Percentiles rank a stretch among this genome's conserved stretches.
Conservation (phyloP, 2,888 invertebrate species). For the Agrochola macilenta region DNA sequence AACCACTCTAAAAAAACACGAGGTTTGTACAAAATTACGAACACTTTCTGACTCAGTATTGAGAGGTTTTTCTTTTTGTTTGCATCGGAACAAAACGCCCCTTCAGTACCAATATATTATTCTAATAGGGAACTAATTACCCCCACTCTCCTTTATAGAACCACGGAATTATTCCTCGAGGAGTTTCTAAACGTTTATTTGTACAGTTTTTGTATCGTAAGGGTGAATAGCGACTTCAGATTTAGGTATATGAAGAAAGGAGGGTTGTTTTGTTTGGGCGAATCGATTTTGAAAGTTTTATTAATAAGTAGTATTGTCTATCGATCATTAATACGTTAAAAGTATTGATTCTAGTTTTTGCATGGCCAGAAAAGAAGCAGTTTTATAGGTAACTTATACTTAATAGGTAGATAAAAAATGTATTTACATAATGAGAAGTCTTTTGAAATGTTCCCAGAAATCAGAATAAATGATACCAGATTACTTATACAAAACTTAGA, state of each 20-base stretch:
- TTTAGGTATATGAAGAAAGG: conserved; percentile 36
- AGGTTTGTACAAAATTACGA: conserved; percentile 47
- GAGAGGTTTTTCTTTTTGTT: conserved; percentile 68
- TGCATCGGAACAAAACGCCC: conserved; percentile 72
- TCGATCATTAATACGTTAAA: not conserved
- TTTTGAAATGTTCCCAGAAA: not conserved
- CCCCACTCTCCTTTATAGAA: conserved; percentile 80
- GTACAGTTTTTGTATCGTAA: conserved; percentile 47
- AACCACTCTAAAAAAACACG: conserved; percentile 30
- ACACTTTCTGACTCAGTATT: conserved; percentile 67
- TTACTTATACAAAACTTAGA: conserved; percentile 22
- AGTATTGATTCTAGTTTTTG: not conserved
- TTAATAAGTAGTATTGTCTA: not conserved
- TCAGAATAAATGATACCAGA: conserved; percentile 31
- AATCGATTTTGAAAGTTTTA: conserved; percentile 18
- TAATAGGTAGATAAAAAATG: not conserved
- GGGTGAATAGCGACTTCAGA: conserved; percentile 27
- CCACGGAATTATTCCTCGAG: conserved; percentile 83
- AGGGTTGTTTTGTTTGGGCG: not conserved
- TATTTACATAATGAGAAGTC: not conserved
- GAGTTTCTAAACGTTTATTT: conserved; percentile 66
- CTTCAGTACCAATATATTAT: conserved; percentile 75
- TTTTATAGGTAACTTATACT: not conserved
- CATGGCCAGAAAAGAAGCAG: not conserved
- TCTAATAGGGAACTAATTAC: conserved; percentile 88